Evolutionary conservation across 2,113 vertebrate genomes (phyloP), one percentile per base, ranked within the genome.

Genomic region (Phodopus roborovskii): DNA sequence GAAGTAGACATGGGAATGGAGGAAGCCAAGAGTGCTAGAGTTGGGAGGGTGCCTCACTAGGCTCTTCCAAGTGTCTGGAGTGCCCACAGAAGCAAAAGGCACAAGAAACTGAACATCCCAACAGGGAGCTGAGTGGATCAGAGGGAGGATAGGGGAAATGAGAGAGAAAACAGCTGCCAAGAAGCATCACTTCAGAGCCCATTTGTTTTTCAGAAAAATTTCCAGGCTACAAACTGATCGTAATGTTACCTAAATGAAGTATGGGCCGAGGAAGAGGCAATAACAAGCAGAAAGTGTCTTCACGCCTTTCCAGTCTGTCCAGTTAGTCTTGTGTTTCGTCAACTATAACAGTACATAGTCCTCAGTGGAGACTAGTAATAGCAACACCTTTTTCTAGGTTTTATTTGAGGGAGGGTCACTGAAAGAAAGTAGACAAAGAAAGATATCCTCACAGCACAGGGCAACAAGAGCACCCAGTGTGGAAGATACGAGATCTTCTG

Each of bases 341-440:
- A 68, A 5, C 36, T 13, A 20, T 19, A n/a, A 45, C 64, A n/a
- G 13, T 24, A n/a, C 30, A 26, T 7, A 24, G 45, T 48, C 11
- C 28, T 36, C 13, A 16, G 20, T 50, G 58, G 73, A 78, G 30
- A 77, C 39, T 28, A 11, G 8, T 15, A 20, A 6, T 0, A 45
- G 13, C 6, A 12, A 28, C 0, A n/a, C 0, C 3, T 2, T 60
- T 50, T 62, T 24, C 22, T 45, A 20, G 60, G 73, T 3, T 58
- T 83, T 20, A n/a, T 1, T 3, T 7, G 48, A 53, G 64, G 33
- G 42, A 53, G 33, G 75, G 24, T 3, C 9, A 42, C 12, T 45
- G 28, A 48, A 86, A 88, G 74, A 45, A 73, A 77, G 16, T 0
- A 82, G 56, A n/a, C 39, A 48, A 24, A 17, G 33, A 60, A 53